Conservation (phyloP, 2,797 vertebrate species). For the Lepus townsendii region DNA sequence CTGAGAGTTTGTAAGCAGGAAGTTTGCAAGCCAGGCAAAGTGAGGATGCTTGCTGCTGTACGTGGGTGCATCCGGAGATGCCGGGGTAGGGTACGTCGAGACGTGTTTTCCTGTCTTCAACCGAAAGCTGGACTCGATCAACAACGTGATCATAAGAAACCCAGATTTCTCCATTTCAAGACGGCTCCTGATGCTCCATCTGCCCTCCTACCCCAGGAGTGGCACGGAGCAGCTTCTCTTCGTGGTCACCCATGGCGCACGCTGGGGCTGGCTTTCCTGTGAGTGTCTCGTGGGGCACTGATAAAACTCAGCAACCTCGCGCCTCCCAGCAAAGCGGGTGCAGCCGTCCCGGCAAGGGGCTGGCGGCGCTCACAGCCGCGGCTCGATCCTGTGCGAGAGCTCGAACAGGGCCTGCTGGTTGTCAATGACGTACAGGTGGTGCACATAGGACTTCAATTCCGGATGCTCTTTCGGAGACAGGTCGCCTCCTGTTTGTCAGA, state of each 20-base stretch:
- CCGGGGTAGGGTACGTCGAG: not conserved
- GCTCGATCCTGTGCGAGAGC: slow-evolving; percentile 97
- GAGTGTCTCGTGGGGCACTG: slow-evolving; percentile 85
- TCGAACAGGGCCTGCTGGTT: slow-evolving; percentile 98
- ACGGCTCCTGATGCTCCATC: not conserved
- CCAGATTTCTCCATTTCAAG: slow-evolving; percentile 77
- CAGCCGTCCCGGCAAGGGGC: too few relatives aligned
- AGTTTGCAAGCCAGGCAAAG: not conserved
- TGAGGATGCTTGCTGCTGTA: not conserved
- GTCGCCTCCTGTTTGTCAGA: slow-evolving; percentile 91
- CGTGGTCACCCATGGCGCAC: slow-evolving; percentile 31
- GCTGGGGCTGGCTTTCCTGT: slow-evolving; percentile 78
- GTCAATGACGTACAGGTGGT: slow-evolving; percentile 96
- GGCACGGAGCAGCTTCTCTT: not conserved
- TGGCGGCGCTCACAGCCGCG: slow-evolving; percentile 89
- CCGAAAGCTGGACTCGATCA: slow-evolving; percentile 80
- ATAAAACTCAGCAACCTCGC: slow-evolving; percentile 91
- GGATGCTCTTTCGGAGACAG: slow-evolving; percentile 94
- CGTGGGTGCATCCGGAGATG: slow-evolving; percentile 48
- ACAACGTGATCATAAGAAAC: slow-evolving; percentile 76
- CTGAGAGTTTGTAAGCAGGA: not conserved
- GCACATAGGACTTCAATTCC: slow-evolving; percentile 93
- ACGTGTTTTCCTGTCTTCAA: slow-evolving; percentile 57
- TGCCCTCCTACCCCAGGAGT: not conserved
- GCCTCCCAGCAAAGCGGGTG: slow-evolving; percentile 85